phyloP scores from a whole-genome alignment of 2,113 vertebrate genomes.

The Pavo muticus region DNA sequence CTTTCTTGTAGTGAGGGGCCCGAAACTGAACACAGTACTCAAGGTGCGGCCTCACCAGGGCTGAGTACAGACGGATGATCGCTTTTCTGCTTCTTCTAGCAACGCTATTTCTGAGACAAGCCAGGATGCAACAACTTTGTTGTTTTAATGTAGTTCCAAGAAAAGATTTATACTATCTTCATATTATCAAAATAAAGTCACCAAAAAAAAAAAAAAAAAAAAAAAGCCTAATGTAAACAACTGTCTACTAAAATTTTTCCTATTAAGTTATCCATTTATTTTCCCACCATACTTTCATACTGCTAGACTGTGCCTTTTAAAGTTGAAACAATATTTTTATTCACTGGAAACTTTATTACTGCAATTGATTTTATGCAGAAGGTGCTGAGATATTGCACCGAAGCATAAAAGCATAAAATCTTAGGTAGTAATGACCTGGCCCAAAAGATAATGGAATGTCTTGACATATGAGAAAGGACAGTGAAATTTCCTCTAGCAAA shows the following conservation, averaged over 20 bases:
- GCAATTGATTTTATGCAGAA: not conserved
- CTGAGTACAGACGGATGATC: no score
- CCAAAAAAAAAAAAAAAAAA: not conserved
- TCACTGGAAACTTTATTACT: not conserved
- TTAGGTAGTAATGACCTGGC: not conserved
- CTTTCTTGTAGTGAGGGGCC: no score
- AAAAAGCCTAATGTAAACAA: not conserved
- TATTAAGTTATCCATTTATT: not conserved
- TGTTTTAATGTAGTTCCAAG: not conserved
- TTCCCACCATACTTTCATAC: fast-evolving
- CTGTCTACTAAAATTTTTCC: not conserved
- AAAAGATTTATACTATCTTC: not conserved
- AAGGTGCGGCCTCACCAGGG: no score
- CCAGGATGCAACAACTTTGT: no score
- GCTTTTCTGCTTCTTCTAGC: no score
- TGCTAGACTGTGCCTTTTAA: not conserved
- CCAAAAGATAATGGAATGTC: not conserved
- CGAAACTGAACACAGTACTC: no score
- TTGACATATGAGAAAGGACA: not conserved
- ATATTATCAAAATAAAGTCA: not conserved
- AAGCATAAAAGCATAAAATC: not conserved
- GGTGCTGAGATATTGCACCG: not conserved
- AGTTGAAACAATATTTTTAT: not conserved
- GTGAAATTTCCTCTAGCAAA: not conserved
- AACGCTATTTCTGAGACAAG: no score